phyloP scores from a whole-genome alignment of 1,140 invertebrate genomes.

The Gryllus bimaculatus region DNA sequence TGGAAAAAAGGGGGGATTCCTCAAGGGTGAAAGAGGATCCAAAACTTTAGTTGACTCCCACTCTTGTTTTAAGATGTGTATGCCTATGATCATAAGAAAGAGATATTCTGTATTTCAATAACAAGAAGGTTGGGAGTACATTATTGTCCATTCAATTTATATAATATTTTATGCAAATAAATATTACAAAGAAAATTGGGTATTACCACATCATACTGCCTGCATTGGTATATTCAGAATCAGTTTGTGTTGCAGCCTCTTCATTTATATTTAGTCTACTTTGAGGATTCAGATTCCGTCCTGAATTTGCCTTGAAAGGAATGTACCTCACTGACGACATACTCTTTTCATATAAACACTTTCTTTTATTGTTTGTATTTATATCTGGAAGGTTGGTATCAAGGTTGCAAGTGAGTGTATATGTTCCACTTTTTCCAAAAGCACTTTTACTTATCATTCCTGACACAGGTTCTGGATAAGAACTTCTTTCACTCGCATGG shows the following conservation, averaged over 20 bases:
- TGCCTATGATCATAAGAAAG: too few relatives aligned
- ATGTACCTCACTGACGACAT: neutral
- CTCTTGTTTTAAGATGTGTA: too few relatives aligned
- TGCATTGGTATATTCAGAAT: neutral
- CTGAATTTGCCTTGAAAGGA: neutral
- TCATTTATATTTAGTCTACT: neutral
- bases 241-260: neutral
- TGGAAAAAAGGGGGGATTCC: too few relatives aligned
- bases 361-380: conserved; percentile 8
- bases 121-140: too few relatives aligned
- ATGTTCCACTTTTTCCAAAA: conserved; percentile 17
- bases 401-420: conserved; percentile 14
- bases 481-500: neutral
- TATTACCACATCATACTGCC: conserved; percentile 19
- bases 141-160: too few relatives aligned
- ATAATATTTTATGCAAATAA: too few relatives aligned
- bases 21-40: too few relatives aligned
- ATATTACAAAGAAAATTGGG: too few relatives aligned
- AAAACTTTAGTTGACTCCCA: too few relatives aligned
- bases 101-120: too few relatives aligned
- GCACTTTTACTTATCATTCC: conserved; percentile 13
- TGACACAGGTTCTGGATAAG: neutral
- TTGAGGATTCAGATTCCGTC: neutral
- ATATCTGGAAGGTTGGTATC: neutral
- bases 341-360: conserved; percentile 20